Evolutionary conservation across 2,113 vertebrate species (phyloP), one percentile per base, ranked within the genome.

Genomic region (Monarcha castaneiventris): DNA sequence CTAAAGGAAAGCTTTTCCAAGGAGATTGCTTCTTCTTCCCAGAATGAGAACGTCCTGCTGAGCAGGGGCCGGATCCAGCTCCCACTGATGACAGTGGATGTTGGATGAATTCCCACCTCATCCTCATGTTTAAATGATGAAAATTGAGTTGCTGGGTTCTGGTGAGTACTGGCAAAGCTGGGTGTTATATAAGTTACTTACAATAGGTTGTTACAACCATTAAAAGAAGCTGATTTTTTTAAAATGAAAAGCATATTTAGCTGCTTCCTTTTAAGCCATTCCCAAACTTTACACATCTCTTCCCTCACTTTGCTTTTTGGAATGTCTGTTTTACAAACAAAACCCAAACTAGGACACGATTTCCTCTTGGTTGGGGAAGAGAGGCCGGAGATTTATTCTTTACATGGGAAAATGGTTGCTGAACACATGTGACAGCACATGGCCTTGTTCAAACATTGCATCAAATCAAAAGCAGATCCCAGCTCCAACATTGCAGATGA

Each of bases 1-100:
- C 72, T 96, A 93, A 97, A 96, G 33, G 81, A 95, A 97, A 97
- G 96, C 81, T 92, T 97, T 97, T 97, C 94, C 94, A 97, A 88
- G 96, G 93, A 90, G 61, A 84, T 93, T 52, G 76, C 82, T 94
- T 85, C 95, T 97, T 71, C 87, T 96, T 97, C 94, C 94, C 96
- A 94, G 96, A 95, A 94, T 81, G 79, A 87, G 93, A 51, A 29
- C 1, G 22, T 93, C 90, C 92, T 86, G 90, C 96, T 94, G 96
- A 87, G 85, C 54, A 59, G 73, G 2, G 37, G 61, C 69, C 2
- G 20, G 85, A 94, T 93, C 88, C 85, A 74, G 82, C 75, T 95
- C 88, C 90, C 80, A 89, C 58, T 43, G 94, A 81, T 96, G 96
- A 87, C 93, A 90, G 44, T 68, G 56, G 90, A 90, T 78, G 32